Base-by-base conservation (phyloP, 2,113 vertebrate genomes). In the Tichodroma muraria region DNA sequence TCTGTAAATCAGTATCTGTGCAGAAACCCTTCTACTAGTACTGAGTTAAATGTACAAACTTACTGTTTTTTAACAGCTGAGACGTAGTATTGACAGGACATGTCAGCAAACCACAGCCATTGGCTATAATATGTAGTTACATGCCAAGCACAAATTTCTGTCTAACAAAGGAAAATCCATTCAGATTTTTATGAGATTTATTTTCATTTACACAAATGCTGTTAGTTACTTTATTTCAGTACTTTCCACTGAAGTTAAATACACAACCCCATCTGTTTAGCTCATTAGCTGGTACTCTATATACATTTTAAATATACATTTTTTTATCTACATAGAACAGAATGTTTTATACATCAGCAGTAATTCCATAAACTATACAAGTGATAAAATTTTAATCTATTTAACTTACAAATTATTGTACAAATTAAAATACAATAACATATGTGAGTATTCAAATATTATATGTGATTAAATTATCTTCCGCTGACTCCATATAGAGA, bases 241-340 rank as follows among this genome's bases (percentile, higher is more conserved):
- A 73, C 54, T 90, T 91, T 82, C 61, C 76, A 65, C n/a, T 60
- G 71, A 91, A 95, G 63, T 95, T 93, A 90, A 89, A 79, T 93
- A 61, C 78, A 94, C 44, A 82, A 9, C 61, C 75, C 95, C 89
- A 94, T 95, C 93, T 94, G 94, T 90, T 93, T 85, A 76, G 64
- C 83, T 88, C 65, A 89, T 83, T 89, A 77, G 30, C 89, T 91
- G 73, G 53, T 75, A 49, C 57, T 75, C 44, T 71, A 6, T 72
- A 83, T 83, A 80, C 33, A 45, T 94, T 95, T 94, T 75, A 93
- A 94, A 90, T 91, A 71, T 7, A 42, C 24, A 4, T 75, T 87
- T 80, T 95, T 91, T 94, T 4, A 18, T 92, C 85, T 80, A 8
- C 60, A 35, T 63, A 68, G 45, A 83, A 69, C 37, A 61, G 73